Percentiles rank a stretch among this genome's conserved stretches.
Evolutionary conservation across 2,113 vertebrate genomes (phyloP).

Genomic region (Mixornis gularis): DNA sequence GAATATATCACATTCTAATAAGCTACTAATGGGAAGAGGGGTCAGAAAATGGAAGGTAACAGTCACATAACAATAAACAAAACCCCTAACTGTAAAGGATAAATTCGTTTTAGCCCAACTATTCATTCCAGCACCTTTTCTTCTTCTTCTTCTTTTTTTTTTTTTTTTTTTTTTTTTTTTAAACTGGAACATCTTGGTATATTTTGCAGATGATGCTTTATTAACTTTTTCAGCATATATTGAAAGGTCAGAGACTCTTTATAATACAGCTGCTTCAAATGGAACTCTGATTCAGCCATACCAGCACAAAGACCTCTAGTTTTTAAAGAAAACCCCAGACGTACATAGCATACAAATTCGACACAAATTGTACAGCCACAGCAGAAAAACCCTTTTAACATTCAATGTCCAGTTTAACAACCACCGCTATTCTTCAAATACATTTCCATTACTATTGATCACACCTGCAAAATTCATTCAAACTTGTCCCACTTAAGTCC

Average conservation of each 20-base stretch:
- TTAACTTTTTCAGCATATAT: conserved; percentile 41
- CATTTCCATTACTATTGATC: conserved; percentile 16
- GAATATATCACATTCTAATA: neutral
- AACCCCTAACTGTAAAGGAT: conserved; percentile 12
- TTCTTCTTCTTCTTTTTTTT: neutral
- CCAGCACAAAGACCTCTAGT: conserved; percentile 31
- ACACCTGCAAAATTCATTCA: conserved; percentile 52
- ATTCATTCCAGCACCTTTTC: neutral
- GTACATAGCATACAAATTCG: conserved; percentile 46
- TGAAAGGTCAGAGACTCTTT: conserved; percentile 14
- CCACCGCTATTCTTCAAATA: conserved; percentile 42
- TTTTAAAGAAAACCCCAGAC: conserved; percentile 43
- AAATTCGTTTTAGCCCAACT: neutral
- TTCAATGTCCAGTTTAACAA: conserved; percentile 50
- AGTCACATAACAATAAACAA: conserved; percentile 29
- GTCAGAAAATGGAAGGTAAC: neutral
- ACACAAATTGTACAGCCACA: conserved; percentile 46
- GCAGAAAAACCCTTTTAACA: conserved; percentile 58
- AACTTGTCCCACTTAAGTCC: conserved; percentile 48
- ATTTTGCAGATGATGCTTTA: conserved; percentile 31
- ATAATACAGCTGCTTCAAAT: conserved; percentile 47
- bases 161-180: neutral
- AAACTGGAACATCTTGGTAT: neutral
- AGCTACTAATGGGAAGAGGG: neutral
- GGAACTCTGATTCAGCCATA: conserved; percentile 38